Evolutionary conservation across 1,140 invertebrate genomes (phyloP), one percentile per base, ranked within the genome.

Genomic region (Drosophila nannoptera): DNA sequence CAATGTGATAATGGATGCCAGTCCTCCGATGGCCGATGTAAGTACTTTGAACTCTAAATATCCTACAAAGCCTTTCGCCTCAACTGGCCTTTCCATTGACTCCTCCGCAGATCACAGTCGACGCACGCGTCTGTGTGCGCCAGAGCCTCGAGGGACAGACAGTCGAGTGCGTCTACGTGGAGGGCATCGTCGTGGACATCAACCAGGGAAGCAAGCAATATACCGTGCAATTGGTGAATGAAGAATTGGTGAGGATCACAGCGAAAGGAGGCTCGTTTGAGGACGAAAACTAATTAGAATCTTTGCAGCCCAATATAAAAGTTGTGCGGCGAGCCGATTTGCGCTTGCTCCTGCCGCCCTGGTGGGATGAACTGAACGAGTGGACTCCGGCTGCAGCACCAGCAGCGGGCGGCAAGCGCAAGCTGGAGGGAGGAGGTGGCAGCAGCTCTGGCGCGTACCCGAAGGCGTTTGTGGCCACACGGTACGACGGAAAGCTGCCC

Each of bases 341-440:
- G 38, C 92, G 97, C n/a, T 92, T 98, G 2, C 89, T 98, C 56
- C 93, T 95, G 83, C 97, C 97, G 9, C 97, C 97, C 0, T 99
- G 97, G 97, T 96, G 93, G 90, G 97, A 99, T 81, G 97, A 99
- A 90, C 90, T 98, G 45, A 96, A 96, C 81, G 95, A 95, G 89
- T 90, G 92, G 46, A 69, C 87, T 14, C 80, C 83, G 14, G 9
- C 75, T 12, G 56, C 64, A 2, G 32, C 67, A 54, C 33, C 72
- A 29, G 43, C 63, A 14, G n/a, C 42, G 14, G 42, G 38, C 50
- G 55, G 33, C 49, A 86, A 83, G 16, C 67, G 78, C 3, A 75
- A 83, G 46, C 16, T 67, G 32, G 46, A 63, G 22, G 42, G 12
- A 32, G 43, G 22, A 2, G 22, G 22, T 22, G 22, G 54, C 52